Evolutionary conservation across 2,797 vertebrate species (phyloP).

Genomic region (Alexandromys oeconomus): DNA sequence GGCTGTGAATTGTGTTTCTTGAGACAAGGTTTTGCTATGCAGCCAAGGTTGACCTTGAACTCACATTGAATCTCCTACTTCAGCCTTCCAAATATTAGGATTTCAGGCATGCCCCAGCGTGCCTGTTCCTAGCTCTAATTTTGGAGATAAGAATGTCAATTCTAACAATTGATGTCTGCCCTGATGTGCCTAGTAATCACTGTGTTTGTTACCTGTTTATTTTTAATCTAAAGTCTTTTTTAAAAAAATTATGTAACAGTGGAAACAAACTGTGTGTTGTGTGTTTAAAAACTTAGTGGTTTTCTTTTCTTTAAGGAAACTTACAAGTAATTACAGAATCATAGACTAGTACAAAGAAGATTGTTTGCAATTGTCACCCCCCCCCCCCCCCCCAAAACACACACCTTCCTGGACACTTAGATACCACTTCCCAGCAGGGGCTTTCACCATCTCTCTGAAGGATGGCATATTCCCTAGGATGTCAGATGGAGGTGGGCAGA

Average conservation of each 20-base stretch:
- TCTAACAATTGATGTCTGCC: not conserved
- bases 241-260: not conserved
- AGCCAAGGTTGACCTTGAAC: not conserved
- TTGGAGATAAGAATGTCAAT: constrained; percentile 23
- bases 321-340: constrained; percentile 2
- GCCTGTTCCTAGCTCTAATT: not conserved
- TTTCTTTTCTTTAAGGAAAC: constrained; percentile 30
- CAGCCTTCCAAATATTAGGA: not conserved
- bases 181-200: not conserved
- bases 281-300: not conserved
- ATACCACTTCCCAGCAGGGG: not conserved
- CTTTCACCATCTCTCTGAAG: not conserved
- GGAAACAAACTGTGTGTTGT: constrained; percentile 2
- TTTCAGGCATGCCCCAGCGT: not conserved
- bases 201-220: constrained; percentile 5
- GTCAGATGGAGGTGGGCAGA: too few relatives aligned
- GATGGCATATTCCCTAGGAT: not conserved
- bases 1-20: not conserved
- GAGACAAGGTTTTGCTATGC: not conserved
- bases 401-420: not conserved
- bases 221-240: not conserved
- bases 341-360: not conserved
- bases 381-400: not conserved
- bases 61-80: not conserved
- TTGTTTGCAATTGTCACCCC: constrained; percentile 10